Evolutionary conservation across 2,888 invertebrate species (phyloP).

Genomic region (Harmothoe impar): DNA sequence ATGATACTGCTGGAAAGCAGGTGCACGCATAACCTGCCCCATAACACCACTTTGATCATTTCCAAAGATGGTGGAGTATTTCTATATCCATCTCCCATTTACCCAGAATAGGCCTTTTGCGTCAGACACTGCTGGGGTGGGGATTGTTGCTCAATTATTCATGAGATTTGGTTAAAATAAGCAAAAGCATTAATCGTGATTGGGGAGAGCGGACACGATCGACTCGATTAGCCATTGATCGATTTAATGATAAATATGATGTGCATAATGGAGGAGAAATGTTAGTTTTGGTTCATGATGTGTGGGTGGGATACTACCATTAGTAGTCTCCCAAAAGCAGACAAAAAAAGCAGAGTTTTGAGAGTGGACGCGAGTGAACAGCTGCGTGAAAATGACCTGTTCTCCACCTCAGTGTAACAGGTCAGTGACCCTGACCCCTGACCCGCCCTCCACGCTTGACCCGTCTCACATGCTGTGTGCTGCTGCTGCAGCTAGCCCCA

Average conservation of each 20-base stretch:
- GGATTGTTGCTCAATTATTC: neutral
- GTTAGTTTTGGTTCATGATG: neutral
- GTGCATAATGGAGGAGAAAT: neutral
- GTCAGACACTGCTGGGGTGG: too few species aligned
- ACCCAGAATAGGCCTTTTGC: neutral
- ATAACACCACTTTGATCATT: neutral
- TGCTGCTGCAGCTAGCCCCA: conserved; percentile 10
- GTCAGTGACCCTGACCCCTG: conserved; percentile 53
- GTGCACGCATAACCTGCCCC: neutral
- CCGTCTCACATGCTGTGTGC: conserved; percentile 52
- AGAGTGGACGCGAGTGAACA: conserved; percentile 43
- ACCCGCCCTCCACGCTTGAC: conserved; percentile 58
- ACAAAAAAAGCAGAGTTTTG: neutral
- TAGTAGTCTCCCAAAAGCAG: too few species aligned
- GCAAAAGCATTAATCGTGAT: neutral
- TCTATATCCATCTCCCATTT: neutral
- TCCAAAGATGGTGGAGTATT: neutral
- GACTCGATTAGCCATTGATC: neutral
- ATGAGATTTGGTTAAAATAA: neutral
- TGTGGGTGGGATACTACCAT: neutral
- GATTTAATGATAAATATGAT: neutral
- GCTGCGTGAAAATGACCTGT: conserved; percentile 57
- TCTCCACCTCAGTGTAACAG: conserved; percentile 56
- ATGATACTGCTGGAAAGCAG: neutral
- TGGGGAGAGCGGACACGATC: neutral